Percentiles rank a stretch among this genome's conserved stretches.
phyloP scores from a whole-genome alignment of 2,888 invertebrate species.

The Heteromurus nitidus region DNA sequence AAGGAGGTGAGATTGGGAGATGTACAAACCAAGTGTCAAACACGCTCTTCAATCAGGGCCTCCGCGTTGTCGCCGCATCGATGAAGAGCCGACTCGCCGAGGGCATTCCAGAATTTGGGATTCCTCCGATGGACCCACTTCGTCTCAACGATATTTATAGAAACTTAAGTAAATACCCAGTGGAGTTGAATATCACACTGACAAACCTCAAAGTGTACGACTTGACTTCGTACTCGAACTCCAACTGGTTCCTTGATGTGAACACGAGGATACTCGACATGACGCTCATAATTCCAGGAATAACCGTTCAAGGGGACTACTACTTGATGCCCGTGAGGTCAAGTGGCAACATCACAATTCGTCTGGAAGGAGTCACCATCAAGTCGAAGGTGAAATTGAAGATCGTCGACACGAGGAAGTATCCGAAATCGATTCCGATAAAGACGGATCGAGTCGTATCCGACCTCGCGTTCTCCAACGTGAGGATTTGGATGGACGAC shows the following conservation, averaged over 20 bases:
- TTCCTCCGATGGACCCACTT: conserved; percentile 65
- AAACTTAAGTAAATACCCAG: conserved; percentile 48
- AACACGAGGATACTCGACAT: conserved; percentile 65
- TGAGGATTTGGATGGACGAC: conserved; percentile 59
- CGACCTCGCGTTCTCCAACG: conserved; percentile 52
- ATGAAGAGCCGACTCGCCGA: conserved; percentile 60
- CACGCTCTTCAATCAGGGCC: conserved; percentile 60
- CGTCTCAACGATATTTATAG: conserved; percentile 46
- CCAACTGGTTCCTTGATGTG: conserved; percentile 65
- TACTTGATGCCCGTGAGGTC: conserved; percentile 50
- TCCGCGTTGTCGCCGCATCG: conserved; percentile 56
- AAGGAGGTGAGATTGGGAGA: conserved; percentile 56
- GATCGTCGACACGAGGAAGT: conserved; percentile 61
- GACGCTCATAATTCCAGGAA: conserved; percentile 55
- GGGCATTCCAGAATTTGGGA: conserved; percentile 64
- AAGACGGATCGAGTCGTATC: conserved; percentile 60
- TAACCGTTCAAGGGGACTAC: conserved; percentile 60
- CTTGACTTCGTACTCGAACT: conserved; percentile 57
- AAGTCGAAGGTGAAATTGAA: conserved; percentile 63
- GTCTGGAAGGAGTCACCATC: conserved; percentile 58
- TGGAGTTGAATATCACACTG: conserved; percentile 49
- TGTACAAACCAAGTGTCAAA: conserved; percentile 62
- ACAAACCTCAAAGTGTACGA: conserved; percentile 55
- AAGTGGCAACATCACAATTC: conserved; percentile 57
- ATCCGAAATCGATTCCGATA: conserved; percentile 56